These are phyloP conservation scores for Xenopus borealis DNA, from an alignment of 2,113 vertebrate genomes.

Conservation along the genomic window DNA sequence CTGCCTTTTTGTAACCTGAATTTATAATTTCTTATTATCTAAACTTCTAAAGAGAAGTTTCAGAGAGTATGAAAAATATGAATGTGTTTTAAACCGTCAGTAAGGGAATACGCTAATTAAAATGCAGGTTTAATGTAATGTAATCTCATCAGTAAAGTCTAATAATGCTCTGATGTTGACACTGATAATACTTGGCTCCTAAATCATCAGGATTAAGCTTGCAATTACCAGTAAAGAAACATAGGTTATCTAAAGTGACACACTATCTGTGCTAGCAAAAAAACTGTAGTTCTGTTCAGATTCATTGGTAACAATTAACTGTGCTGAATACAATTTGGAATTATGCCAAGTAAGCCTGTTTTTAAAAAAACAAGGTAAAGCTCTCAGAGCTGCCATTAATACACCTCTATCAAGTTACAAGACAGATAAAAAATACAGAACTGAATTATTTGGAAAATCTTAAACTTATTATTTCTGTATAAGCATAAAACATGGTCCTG, in stretches of 20 bases:
- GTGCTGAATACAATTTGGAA: conserved; percentile 4
- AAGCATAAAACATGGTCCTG: conserved; percentile 12
- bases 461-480: conserved; percentile 12
- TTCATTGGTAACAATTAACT: not conserved
- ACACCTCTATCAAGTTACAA: conserved; percentile 9
- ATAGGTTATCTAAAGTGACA: not conserved
- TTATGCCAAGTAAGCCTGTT: not conserved
- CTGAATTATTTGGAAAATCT: not conserved
- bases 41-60: too few species aligned
- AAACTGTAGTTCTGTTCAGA: not conserved
- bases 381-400: not conserved
- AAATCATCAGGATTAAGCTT: not conserved
- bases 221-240: not conserved
- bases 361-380: not conserved
- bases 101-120: too few species aligned
- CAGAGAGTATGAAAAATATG: too few species aligned
- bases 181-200: not conserved
- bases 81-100: too few species aligned
- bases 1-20: too few species aligned
- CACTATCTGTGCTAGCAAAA: not conserved
- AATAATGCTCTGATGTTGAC: too few species aligned
- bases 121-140: too few species aligned
- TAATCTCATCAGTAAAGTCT: too few species aligned
- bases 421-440: conserved; percentile 13
- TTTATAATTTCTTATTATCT: too few species aligned